phyloP scores from a whole-genome alignment of 2,797 vertebrate species.

The Ctenopoma kingsleyae region DNA sequence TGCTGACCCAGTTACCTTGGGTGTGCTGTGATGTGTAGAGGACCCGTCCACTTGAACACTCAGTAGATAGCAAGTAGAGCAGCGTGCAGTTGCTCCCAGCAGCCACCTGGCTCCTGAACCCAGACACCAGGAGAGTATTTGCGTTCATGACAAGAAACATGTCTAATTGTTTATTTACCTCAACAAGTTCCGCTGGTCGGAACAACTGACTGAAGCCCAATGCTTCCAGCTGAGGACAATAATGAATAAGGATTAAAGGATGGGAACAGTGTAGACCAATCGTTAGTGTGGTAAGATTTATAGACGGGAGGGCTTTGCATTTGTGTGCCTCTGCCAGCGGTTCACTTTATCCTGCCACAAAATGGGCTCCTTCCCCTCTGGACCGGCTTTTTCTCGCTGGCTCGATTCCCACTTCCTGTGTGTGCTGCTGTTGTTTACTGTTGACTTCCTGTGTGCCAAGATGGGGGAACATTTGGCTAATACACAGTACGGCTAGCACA shows the following conservation, averaged over 20 bases:
- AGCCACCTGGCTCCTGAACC: constrained; percentile 63
- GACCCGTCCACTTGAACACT: constrained; percentile 49
- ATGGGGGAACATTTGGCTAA: constrained; percentile 67
- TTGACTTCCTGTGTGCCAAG: constrained; percentile 78
- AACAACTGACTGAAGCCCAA: constrained; percentile 50
- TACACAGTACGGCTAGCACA: constrained; percentile 61
- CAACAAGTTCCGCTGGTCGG: constrained; percentile 47
- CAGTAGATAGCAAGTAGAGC: constrained; percentile 28
- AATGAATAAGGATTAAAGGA: constrained; percentile 77
- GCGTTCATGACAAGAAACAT: constrained; percentile 60
- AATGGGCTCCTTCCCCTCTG: constrained; percentile 57
- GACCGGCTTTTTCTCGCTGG: constrained; percentile 62
- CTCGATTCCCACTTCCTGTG: constrained; percentile 73
- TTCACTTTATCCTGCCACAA: constrained; percentile 62
- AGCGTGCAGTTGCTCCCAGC: constrained; percentile 35
- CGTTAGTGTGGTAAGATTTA: constrained; percentile 71
- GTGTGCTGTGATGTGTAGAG: constrained; percentile 43
- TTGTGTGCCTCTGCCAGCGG: constrained; percentile 50
- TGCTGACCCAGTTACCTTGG: constrained; percentile 75
- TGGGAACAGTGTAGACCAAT: constrained; percentile 61
- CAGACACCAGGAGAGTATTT: constrained; percentile 57
- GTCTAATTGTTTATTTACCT: constrained; percentile 77
- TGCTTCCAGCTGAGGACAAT: constrained; percentile 74
- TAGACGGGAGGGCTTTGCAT: constrained; percentile 60
- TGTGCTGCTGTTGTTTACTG: constrained; percentile 71